Evolutionary conservation across 1,140 invertebrate species (phyloP).

Genomic region (Drosophila nannoptera): DNA sequence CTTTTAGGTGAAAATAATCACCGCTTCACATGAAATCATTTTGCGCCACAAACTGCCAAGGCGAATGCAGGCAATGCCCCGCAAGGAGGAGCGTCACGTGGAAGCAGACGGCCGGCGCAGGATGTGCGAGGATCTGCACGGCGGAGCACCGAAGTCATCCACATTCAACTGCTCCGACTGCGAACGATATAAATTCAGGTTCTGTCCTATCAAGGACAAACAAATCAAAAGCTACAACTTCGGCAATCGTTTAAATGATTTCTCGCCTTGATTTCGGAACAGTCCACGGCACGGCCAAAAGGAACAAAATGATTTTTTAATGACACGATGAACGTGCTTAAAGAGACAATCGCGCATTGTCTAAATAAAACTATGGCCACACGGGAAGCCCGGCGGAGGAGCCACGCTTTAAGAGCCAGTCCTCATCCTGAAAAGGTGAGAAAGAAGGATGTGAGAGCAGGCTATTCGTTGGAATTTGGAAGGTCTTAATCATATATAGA

Average conservation of each 20-base stretch:
- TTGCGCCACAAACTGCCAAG: constrained; percentile 63
- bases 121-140: constrained; percentile 40
- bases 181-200: constrained; percentile 47
- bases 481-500: too few relatives aligned
- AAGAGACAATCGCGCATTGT: background rate
- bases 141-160: constrained; percentile 26
- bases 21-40: constrained; percentile 79
- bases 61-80: constrained; percentile 60
- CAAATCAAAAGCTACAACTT: constrained; percentile 75
- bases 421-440: too few relatives aligned
- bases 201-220: constrained; percentile 62
- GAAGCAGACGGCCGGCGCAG: constrained; percentile 14
- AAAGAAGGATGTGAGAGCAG: too few relatives aligned
- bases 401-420: too few relatives aligned
- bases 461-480: too few relatives aligned
- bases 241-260: constrained; percentile 68
- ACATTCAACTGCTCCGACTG: constrained; percentile 8
- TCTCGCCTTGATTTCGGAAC: constrained; percentile 52
- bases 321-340: background rate
- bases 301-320: constrained; percentile 1
- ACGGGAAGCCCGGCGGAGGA: too few relatives aligned
- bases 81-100: background rate
- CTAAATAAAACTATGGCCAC: constrained; percentile 14
- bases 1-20: constrained; percentile 78
- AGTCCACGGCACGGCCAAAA: constrained; percentile 13